These are phyloP conservation scores for Amblyteles armatorius DNA, from an alignment of 2,888 invertebrate genomes.

Conservation along the genomic window DNA sequence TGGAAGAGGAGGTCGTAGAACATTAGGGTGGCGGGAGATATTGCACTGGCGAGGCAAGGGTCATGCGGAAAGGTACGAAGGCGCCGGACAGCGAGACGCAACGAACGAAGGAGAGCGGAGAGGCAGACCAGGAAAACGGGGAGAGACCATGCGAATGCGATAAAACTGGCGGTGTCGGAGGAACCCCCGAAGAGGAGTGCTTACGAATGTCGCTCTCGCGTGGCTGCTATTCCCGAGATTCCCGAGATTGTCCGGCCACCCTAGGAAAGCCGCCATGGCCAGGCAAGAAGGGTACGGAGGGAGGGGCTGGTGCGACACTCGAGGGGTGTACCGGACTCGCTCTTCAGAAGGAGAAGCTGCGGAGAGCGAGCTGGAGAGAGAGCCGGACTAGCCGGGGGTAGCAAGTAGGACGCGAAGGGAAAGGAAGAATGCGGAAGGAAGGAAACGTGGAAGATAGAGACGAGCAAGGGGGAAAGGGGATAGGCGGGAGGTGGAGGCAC, in stretches of 20 bases:
- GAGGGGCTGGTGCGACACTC: neutral
- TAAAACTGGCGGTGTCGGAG: constrained; percentile 54
- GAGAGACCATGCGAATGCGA: constrained; percentile 18
- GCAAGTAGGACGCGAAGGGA: constrained; percentile 12
- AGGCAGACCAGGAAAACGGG: constrained; percentile 43
- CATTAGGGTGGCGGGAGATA: neutral
- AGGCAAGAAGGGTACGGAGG: neutral
- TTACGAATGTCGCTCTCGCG: constrained; percentile 72
- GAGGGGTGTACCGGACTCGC: constrained; percentile 24
- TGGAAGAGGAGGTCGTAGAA: constrained; percentile 2
- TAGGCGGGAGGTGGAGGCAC: constrained; percentile 67
- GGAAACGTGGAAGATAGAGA: constrained; percentile 44
- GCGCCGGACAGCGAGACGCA: neutral
- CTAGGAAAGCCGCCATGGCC: constrained; percentile 20
- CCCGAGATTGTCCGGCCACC: constrained; percentile 74
- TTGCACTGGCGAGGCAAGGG: constrained; percentile 3
- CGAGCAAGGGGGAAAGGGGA: constrained; percentile 33
- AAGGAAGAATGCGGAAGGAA: constrained; percentile 49
- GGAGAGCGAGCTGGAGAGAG: constrained; percentile 6
- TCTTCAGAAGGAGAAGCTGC: constrained; percentile 20
- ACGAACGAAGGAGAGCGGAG: constrained; percentile 33
- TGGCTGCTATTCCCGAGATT: constrained; percentile 77
- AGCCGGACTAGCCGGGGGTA: constrained; percentile 24
- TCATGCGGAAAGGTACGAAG: constrained; percentile 20
- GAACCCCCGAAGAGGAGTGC: constrained; percentile 70